A percentile compares a stretch with the other conserved stretches of the same genome.
Evolutionary conservation across 1,140 invertebrate species (phyloP).

Genomic region (Drosophila setifemur): DNA sequence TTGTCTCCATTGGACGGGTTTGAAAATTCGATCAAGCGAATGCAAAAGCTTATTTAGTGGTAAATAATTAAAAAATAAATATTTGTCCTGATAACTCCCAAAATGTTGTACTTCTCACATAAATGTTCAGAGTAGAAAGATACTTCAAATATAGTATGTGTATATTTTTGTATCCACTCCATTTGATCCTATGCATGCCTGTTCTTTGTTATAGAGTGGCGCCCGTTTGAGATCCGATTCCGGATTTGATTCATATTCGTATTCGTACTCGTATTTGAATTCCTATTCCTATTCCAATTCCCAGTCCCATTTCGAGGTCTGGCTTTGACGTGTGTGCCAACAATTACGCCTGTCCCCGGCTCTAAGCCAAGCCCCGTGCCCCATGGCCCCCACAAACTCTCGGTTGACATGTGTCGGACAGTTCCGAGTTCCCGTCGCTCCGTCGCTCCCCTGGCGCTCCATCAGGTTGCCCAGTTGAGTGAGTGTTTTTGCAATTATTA

Average conservation of each 20-base stretch:
- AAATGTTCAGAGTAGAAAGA: too few species aligned
- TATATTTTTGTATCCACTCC: too few species aligned
- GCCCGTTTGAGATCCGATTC: background rate
- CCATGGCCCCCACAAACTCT: slow-evolving; percentile 1
- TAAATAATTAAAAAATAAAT: too few species aligned
- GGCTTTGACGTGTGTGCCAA: slow-evolving; percentile 56
- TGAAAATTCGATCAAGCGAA: too few species aligned
- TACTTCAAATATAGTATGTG: too few species aligned
- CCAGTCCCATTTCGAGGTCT: too few species aligned
- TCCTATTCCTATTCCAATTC: slow-evolving; percentile 8
- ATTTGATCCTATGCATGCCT: too few species aligned
- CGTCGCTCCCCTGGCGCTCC: background rate
- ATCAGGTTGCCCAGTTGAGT: slow-evolving; percentile 32
- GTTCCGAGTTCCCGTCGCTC: slow-evolving; percentile 30
- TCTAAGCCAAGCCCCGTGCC: background rate
- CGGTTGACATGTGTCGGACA: slow-evolving; percentile 65
- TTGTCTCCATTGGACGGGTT: too few species aligned
- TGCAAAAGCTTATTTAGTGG: too few species aligned
- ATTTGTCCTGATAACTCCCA: too few species aligned
- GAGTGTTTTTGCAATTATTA: slow-evolving; percentile 77
- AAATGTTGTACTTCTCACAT: too few species aligned
- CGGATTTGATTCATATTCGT: background rate
- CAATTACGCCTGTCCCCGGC: slow-evolving; percentile 25
- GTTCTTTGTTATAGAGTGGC: background rate
- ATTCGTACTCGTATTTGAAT: background rate